Evolutionary conservation across 2,113 vertebrate species (phyloP), one percentile per base, ranked within the genome.

Genomic region (Epinephelus moara): DNA sequence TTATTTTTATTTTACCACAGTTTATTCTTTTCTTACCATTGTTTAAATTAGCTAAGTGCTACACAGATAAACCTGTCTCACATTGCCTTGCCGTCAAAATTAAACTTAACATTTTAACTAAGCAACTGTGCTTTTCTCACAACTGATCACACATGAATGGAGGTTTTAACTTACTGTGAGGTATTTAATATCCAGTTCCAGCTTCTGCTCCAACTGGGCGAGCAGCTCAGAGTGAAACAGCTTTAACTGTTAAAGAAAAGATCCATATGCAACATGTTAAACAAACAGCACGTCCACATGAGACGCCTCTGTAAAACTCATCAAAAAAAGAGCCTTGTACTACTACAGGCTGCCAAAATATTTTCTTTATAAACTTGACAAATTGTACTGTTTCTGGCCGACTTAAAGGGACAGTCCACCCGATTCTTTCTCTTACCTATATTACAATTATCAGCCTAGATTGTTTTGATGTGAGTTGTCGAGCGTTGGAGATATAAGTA

Each of bases 131-230:
- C 1, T 66, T 57, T 73, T 74, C 14, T 27, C 42, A 62, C 42
- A 52, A 53, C 21, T 55, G 6, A 42, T 56, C 12, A 17, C 56
- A 69, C 62, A 21, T 13, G 3, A 63, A 18, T 33, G 4, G 7
- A 64, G 8, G 30, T 49, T 70, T 57, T 14, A 17, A 89, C 93
- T 88, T 81, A 94, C 93, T 10, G 95, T 96, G 78, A 97, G 93
- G 89, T 96, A 97, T 87, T 97, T 97, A 80, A 97, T 96, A 84
- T 97, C 96, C 89, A 96, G 85, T 74, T 97, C 96, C 88, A 97
- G 88, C 77, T 97, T 97, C 91, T 97, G 96, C 81, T 97, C 96
- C 90, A 97, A 90, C 88, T 97, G 96, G 75, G 96, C 87, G 47
- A 97, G 94, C 79, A 97, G 93, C 92, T 97, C 96, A 0, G 96